Percentiles rank a stretch among this genome's conserved stretches.
phyloP scores from a whole-genome alignment of 2,797 vertebrate genomes.

The Buphagus erythrorhynchus region DNA sequence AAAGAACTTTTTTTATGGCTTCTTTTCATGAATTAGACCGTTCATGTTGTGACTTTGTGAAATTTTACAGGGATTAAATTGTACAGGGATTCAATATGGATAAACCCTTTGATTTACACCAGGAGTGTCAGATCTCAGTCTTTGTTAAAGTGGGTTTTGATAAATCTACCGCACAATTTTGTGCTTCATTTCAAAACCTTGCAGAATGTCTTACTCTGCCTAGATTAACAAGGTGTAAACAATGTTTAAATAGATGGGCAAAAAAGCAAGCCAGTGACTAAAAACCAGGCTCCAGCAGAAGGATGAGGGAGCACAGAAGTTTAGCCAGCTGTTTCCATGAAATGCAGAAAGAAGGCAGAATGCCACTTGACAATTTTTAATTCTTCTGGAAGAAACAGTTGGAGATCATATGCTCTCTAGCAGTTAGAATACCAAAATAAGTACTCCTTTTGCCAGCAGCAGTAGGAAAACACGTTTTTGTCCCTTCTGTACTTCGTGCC shows the following conservation, averaged over 20 bases:
- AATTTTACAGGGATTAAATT: neutral
- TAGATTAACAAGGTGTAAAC: neutral
- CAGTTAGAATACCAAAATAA: slow-evolving; percentile 50
- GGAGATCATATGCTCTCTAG: slow-evolving; percentile 50
- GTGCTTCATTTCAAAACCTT: neutral
- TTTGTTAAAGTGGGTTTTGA: neutral
- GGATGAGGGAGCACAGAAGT: neutral
- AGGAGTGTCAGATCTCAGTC: neutral
- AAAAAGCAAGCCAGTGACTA: neutral
- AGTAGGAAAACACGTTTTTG: slow-evolving; percentile 5
- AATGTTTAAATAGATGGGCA: neutral
- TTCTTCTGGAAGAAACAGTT: slow-evolving; percentile 52
- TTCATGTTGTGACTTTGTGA: neutral
- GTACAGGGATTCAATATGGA: neutral
- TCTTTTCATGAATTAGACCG: neutral
- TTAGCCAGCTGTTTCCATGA: slow-evolving; percentile 32
- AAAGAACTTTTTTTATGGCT: neutral
- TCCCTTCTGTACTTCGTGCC: slow-evolving; percentile 25
- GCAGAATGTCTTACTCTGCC: neutral
- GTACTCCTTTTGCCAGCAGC: slow-evolving; percentile 21
- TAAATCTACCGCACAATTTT: neutral
- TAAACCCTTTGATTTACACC: neutral
- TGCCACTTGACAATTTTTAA: slow-evolving; percentile 32
- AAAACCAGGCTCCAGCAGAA: neutral
- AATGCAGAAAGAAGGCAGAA: slow-evolving; percentile 21